A percentile compares a stretch with the other conserved stretches of the same genome.
Conservation (phyloP, 2,113 vertebrate genomes). For the Alexandromys fortis region DNA sequence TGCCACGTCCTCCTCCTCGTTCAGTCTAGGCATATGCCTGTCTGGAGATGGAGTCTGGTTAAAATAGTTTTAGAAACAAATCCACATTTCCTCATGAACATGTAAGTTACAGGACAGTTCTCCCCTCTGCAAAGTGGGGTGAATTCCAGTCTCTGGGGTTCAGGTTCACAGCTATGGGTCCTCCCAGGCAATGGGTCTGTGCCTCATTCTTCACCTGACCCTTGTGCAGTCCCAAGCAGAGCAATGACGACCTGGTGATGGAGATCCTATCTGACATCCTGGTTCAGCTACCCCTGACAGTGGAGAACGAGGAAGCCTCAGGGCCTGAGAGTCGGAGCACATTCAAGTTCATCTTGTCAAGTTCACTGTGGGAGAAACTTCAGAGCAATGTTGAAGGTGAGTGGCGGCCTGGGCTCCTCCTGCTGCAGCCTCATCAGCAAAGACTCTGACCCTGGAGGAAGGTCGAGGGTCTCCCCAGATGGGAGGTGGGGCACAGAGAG, state of each 20-base stretch:
- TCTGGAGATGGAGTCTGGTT: not conserved
- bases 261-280: slow-evolving; percentile 64
- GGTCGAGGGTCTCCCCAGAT: not conserved
- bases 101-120: not conserved
- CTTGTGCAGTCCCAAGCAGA: slow-evolving; percentile 62
- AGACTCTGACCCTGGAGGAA: not conserved
- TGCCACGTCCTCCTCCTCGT: not conserved
- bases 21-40: not conserved
- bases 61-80: not conserved
- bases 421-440: not conserved
- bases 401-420: not conserved
- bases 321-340: not conserved
- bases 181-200: not conserved
- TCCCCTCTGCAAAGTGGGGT: not conserved
- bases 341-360: slow-evolving; percentile 58
- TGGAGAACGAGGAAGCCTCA: slow-evolving; percentile 62
- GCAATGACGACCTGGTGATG: slow-evolving; percentile 74
- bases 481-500: not conserved
- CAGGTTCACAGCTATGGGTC: not conserved
- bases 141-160: not conserved
- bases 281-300: slow-evolving; percentile 69
- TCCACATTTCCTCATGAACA: not conserved
- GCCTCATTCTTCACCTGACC: not conserved
- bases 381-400: slow-evolving; percentile 57
- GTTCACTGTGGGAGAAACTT: slow-evolving; percentile 75